Percentiles rank a stretch among this genome's conserved stretches.
Evolutionary conservation across 2,888 invertebrate species (phyloP).

Genomic region (Pammene fasciana): DNA sequence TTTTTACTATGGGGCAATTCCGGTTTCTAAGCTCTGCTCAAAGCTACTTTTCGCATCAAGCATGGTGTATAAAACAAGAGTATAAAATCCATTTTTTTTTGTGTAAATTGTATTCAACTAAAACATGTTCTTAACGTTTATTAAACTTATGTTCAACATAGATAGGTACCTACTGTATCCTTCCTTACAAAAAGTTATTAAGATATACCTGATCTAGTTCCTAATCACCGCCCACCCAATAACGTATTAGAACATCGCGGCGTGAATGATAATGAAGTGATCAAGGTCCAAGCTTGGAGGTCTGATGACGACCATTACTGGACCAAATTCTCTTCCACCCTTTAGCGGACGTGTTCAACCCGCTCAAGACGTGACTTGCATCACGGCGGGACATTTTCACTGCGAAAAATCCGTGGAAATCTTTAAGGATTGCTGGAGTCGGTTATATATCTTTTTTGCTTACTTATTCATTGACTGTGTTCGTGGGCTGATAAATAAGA

Average conservation of each 20-base stretch:
- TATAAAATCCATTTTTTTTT: too few relatives aligned
- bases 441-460: constrained; percentile 32
- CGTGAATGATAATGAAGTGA: constrained; percentile 62
- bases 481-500: constrained; percentile 22
- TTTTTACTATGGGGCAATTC: too few relatives aligned
- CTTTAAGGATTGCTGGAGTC: constrained; percentile 36
- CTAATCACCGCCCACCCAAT: constrained; percentile 13
- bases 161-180: neutral
- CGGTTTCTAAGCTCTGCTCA: too few relatives aligned
- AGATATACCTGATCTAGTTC: neutral
- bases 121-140: too few relatives aligned
- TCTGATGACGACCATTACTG: constrained; percentile 68
- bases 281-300: constrained; percentile 54
- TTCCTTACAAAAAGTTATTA: neutral
- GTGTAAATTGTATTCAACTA: too few relatives aligned
- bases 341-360: constrained; percentile 70
- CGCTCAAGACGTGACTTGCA: constrained; percentile 60
- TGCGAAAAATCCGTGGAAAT: constrained; percentile 32
- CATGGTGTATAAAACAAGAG: too few relatives aligned
- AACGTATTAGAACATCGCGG: constrained; percentile 26
- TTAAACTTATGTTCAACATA: neutral
- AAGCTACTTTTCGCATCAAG: too few relatives aligned
- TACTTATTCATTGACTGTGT: constrained; percentile 28
- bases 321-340: constrained; percentile 72
- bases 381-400: constrained; percentile 45